Percentiles rank a stretch among this genome's conserved stretches.
These are phyloP conservation scores for Caenorhabditis inopinata DNA, from an alignment of 1,140 invertebrate species.

Conservation along the genomic window DNA sequence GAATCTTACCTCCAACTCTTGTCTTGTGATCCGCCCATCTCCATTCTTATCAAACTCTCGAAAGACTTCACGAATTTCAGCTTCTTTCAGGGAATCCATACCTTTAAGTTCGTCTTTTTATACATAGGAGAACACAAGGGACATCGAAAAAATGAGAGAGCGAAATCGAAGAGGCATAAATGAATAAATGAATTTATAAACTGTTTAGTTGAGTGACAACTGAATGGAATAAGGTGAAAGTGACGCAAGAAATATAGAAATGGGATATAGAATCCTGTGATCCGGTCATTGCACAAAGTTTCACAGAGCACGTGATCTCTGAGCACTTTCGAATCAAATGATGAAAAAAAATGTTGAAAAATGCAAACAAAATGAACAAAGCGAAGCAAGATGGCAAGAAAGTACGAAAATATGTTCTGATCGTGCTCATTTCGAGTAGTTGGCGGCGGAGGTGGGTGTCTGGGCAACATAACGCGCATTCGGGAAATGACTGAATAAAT, in stretches of 20 bases:
- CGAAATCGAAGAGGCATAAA: not conserved
- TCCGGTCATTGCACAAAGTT: not conserved
- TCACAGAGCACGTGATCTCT: conserved; percentile 17
- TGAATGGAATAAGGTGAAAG: not conserved
- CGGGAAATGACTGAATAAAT: too few species aligned
- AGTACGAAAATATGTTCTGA: too few species aligned
- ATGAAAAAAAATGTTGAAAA: not conserved
- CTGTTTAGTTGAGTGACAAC: conserved; percentile 3
- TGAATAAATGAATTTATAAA: not conserved
- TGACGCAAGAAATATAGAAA: conserved; percentile 6
- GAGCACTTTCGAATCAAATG: not conserved
- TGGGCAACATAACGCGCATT: too few species aligned
- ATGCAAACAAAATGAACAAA: not conserved
- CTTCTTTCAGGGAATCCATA: conserved; percentile 37
- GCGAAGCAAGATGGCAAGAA: not conserved
- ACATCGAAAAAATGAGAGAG: not conserved
- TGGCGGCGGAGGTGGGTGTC: too few species aligned
- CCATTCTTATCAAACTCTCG: conserved; percentile 89
- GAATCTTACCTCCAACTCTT: conserved; percentile 80
- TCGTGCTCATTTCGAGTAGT: not conserved
- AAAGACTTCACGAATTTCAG: conserved; percentile 85
- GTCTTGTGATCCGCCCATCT: conserved; percentile 84
- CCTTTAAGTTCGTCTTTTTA: not conserved
- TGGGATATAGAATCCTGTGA: not conserved
- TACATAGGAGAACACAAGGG: not conserved